These are phyloP conservation scores for Salvelinus fontinalis DNA, from an alignment of 2,113 vertebrate species.

Conservation along the genomic window DNA sequence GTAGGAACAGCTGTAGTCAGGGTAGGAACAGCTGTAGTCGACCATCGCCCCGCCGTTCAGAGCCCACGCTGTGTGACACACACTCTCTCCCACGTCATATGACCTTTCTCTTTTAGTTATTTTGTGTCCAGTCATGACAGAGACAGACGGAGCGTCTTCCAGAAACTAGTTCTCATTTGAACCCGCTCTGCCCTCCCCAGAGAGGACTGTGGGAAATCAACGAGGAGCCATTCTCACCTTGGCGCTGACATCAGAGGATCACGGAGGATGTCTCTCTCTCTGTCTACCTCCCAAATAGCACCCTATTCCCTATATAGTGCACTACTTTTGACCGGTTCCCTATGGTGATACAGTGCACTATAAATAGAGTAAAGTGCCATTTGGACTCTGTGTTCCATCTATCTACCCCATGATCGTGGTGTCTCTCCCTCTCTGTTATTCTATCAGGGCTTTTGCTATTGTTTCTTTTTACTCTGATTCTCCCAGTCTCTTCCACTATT, in stretches of 20 bases:
- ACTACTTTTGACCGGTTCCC: no score
- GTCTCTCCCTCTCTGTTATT: constrained; percentile 56
- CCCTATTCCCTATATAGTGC: no score
- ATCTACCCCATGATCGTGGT: constrained; percentile 66
- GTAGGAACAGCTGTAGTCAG: no score
- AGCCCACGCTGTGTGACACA: constrained; percentile 13
- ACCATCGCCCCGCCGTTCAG: not conserved
- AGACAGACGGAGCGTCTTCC: not conserved
- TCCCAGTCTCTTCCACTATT: not conserved
- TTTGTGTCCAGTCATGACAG: constrained; percentile 37
- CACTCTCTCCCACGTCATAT: constrained; percentile 31
- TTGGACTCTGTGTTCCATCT: not conserved
- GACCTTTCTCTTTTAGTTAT: constrained; percentile 27
- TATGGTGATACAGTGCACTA: no score
- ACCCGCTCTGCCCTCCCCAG: constrained; percentile 41
- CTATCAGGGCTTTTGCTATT: constrained; percentile 59
- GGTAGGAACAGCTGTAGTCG: no score
- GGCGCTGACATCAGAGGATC: constrained; percentile 64
- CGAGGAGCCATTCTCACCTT: constrained; percentile 62
- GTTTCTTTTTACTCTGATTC: constrained; percentile 43
- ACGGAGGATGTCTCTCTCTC: constrained; percentile 42
- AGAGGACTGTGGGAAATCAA: constrained; percentile 66
- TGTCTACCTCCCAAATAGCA: no score
- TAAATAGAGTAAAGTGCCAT: no score
- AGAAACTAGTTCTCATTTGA: constrained; percentile 44